A percentile compares a stretch with the other conserved stretches of the same genome.
Evolutionary conservation across 2,888 invertebrate genomes (phyloP).

Genomic region (Ormyrus rosae): DNA sequence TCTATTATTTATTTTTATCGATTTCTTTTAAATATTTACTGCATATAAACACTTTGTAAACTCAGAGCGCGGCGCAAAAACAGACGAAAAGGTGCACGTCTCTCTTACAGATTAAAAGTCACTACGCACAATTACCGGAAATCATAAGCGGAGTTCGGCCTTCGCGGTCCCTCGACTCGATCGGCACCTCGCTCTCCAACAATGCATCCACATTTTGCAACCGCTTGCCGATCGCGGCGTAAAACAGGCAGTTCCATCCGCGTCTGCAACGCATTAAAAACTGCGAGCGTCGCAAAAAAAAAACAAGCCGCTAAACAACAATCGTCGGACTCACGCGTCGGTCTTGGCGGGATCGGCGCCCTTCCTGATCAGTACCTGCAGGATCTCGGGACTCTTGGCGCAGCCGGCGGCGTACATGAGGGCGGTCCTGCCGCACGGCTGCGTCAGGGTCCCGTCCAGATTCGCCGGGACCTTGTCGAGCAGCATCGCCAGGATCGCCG

Average conservation of each 20-base stretch:
- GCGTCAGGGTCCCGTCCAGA: conserved; percentile 58
- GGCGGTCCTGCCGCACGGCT: conserved; percentile 61
- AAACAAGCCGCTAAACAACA: neutral
- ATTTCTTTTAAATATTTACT: neutral
- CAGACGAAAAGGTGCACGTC: neutral
- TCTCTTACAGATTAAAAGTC: no score
- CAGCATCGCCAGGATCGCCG: conserved; percentile 58
- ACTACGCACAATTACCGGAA: conserved; percentile 55
- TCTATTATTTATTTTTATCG: neutral
- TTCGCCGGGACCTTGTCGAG: conserved; percentile 59
- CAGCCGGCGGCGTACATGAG: conserved; percentile 63
- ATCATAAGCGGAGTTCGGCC: conserved; percentile 63
- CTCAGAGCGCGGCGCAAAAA: neutral
- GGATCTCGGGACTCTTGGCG: conserved; percentile 58
- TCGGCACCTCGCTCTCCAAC: conserved; percentile 52
- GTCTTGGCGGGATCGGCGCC: conserved; percentile 58
- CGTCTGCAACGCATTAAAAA: conserved; percentile 51
- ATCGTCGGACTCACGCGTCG: conserved; percentile 59
- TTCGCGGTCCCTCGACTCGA: conserved; percentile 56
- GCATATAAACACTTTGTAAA: neutral
- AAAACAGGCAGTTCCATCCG: conserved; percentile 62
- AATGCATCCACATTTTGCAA: conserved; percentile 58
- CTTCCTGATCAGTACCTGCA: conserved; percentile 59
- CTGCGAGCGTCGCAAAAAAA: neutral
- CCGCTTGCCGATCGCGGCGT: conserved; percentile 61